A percentile compares a stretch with the other conserved stretches of the same genome.
Evolutionary conservation across 1,140 invertebrate species (phyloP).

Genomic region (Zaprionus camerounensis): DNA sequence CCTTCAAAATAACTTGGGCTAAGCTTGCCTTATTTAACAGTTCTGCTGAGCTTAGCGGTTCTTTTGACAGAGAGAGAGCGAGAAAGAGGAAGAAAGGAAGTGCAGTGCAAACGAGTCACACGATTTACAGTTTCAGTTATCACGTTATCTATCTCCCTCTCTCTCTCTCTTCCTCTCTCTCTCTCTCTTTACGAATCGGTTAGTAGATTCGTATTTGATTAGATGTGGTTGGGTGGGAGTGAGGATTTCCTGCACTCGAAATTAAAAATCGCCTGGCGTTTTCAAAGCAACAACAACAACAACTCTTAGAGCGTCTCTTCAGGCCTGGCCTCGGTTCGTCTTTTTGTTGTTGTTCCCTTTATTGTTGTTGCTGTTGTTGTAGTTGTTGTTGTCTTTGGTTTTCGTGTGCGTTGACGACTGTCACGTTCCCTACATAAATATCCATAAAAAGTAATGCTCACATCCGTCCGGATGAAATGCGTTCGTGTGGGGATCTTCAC

Average conservation of each 20-base stretch:
- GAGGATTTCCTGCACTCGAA: slow-evolving; percentile 44
- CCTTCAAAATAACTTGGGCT: background rate
- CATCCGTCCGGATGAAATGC: slow-evolving; percentile 75
- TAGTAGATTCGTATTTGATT: slow-evolving; percentile 16
- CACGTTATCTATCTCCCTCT: background rate
- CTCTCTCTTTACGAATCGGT: background rate
- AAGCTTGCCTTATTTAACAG: background rate
- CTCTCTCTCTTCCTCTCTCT: background rate
- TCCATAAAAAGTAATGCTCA: slow-evolving; percentile 80
- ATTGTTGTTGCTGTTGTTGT: slow-evolving; percentile 4
- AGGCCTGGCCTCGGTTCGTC: slow-evolving; percentile 14
- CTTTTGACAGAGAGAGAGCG: slow-evolving; percentile 3
- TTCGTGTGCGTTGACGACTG: slow-evolving; percentile 47
- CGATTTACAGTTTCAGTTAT: slow-evolving; percentile 21
- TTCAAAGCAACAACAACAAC: slow-evolving; percentile 8
- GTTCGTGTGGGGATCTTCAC: slow-evolving; percentile 48
- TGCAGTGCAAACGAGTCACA: background rate
- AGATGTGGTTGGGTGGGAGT: slow-evolving; percentile 18
- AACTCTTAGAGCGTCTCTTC: slow-evolving; percentile 26
- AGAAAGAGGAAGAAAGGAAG: slow-evolving; percentile 2
- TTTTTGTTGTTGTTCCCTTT: slow-evolving; percentile 15
- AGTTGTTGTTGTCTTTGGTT: slow-evolving; percentile 17
- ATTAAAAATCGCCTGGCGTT: slow-evolving; percentile 53
- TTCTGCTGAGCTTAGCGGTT: slow-evolving; percentile 13
- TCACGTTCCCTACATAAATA: slow-evolving; percentile 78